Conservation (phyloP, 2,888 invertebrate species). For the Chrysodeixis includens region DNA sequence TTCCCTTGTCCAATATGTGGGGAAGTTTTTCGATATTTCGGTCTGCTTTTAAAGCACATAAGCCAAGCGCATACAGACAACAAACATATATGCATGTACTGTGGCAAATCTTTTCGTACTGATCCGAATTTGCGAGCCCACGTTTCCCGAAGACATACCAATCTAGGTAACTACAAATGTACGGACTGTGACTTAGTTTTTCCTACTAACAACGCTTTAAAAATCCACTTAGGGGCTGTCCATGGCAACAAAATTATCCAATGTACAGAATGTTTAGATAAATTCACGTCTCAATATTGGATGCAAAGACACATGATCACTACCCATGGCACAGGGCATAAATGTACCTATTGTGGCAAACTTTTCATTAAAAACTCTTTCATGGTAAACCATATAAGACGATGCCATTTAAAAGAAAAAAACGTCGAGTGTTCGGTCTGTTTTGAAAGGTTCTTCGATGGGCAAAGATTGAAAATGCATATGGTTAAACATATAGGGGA, state of each 20-base stretch:
- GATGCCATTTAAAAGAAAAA: constrained; percentile 78
- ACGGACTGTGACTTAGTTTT: constrained; percentile 67
- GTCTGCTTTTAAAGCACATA: constrained; percentile 72
- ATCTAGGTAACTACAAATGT: constrained; percentile 66
- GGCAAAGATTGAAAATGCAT: constrained; percentile 76
- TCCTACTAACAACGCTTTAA: constrained; percentile 63
- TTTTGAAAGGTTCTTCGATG: constrained; percentile 75
- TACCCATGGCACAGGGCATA: constrained; percentile 73
- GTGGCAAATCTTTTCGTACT: constrained; percentile 74
- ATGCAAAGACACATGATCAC: constrained; percentile 74
- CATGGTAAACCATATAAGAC: constrained; percentile 75
- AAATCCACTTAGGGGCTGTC: constrained; percentile 69
- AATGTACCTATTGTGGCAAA: constrained; percentile 74
- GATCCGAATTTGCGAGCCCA: constrained; percentile 76
- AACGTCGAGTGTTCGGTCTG: constrained; percentile 77
- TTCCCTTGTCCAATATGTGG: constrained; percentile 75
- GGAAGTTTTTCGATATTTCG: constrained; percentile 72
- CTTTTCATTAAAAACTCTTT: constrained; percentile 76
- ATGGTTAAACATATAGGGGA: constrained; percentile 86
- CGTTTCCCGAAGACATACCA: constrained; percentile 68
- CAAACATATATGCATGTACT: constrained; percentile 75
- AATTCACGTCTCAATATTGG: constrained; percentile 72
- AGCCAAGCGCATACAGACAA: constrained; percentile 73
- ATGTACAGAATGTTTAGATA: constrained; percentile 74
- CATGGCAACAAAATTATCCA: constrained; percentile 71